These are phyloP conservation scores for Saxidomus purpurata DNA, from an alignment of 1,140 invertebrate species.

Conservation along the genomic window DNA sequence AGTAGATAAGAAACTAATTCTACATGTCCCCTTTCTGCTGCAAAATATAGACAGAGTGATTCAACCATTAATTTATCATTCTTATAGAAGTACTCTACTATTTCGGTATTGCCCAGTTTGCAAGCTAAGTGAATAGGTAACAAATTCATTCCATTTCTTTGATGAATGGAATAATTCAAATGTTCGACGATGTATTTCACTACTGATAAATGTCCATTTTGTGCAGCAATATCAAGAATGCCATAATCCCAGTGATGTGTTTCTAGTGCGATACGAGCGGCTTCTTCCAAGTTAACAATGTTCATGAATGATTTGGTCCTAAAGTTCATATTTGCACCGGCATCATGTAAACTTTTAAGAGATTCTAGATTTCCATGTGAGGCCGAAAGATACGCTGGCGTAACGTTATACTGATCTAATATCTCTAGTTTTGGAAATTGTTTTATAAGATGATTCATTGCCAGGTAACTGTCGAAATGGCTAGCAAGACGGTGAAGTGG, in stretches of 20 bases:
- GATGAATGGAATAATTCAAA: neutral
- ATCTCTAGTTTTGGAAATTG: neutral
- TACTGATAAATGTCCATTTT: neutral
- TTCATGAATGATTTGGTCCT: neutral
- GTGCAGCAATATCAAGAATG: neutral
- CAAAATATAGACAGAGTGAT: neutral
- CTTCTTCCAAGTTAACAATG: neutral
- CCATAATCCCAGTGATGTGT: neutral
- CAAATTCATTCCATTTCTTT: neutral
- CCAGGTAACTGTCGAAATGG: neutral
- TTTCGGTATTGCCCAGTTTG: neutral
- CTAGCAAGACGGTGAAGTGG: neutral
- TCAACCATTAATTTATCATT: neutral
- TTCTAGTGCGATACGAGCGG: neutral
- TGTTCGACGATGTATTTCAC: neutral
- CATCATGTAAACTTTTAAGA: neutral
- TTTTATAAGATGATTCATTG: neutral
- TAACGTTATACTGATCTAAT: neutral
- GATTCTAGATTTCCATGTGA: neutral
- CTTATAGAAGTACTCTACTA: neutral
- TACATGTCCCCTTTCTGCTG: neutral
- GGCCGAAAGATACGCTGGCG: neutral
- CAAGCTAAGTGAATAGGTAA: neutral
- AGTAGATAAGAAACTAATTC: neutral
- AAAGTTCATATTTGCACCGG: neutral